Evolutionary conservation across 2,888 invertebrate genomes (phyloP), one percentile per base, ranked within the genome.

Genomic region (Limnephilus marmoratus): DNA sequence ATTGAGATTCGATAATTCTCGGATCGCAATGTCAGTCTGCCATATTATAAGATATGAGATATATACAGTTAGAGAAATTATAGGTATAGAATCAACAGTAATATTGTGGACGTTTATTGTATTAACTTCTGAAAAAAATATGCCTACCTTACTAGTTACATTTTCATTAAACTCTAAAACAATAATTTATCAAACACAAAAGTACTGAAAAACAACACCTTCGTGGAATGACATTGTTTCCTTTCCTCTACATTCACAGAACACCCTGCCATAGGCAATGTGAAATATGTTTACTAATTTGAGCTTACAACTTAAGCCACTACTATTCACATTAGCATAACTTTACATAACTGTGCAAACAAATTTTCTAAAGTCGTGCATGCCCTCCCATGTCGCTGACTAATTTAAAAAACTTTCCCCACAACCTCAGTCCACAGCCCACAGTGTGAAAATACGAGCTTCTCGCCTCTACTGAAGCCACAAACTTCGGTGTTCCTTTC

Each of bases 331-430:
- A 82, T 82, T 82, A 82, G 31, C 82, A 82, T 31, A 82, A 82
- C 82, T 82, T 18, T 13, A n/a, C 24, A 68, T 24, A 68, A 68
- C 68, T n/a, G 68, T n/a, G 68, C 68, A 68, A 68, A 68, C 68
- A 68, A 68, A 68, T 83, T 83, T 83, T 83, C 37, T 24, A 41
- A 41, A 37, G 45, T 24, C 86, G 41, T 86, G 41, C 86, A 86
- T 49, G 45, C 37, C 45, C 49, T 86, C 24, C 68, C 68, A 68
- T 2, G 68, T 5, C 24, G 45, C 41, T 29, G 86, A 29, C 86
- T 86, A 86, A 86, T 86, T 86, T 86, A 45, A 86, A 86, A 86
- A 86, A 86, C 12, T 49, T 86, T 86, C n/a, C 11, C 41, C 15
- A 15, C 37, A 45, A 45, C 29, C 29, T 37, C 24, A 68, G 9